These are phyloP conservation scores for Patella ulyssiponensis DNA, from an alignment of 2,888 invertebrate genomes.

Conservation along the genomic window DNA sequence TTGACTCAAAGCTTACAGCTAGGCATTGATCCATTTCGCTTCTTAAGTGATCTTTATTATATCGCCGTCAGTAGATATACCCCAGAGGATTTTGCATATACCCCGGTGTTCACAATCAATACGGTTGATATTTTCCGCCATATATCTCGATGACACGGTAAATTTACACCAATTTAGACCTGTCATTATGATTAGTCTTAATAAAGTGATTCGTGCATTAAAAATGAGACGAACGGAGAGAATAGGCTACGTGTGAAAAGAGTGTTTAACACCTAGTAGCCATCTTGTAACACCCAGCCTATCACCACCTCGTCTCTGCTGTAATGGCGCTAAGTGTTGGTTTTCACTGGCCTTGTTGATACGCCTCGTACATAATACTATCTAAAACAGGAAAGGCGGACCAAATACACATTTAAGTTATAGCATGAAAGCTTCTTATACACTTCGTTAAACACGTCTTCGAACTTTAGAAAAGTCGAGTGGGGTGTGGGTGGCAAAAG, in stretches of 20 bases:
- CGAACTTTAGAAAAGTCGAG: too few relatives aligned
- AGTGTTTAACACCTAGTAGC: background rate
- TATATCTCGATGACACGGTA: background rate
- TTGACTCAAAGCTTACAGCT: constrained; percentile 9
- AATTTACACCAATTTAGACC: constrained; percentile 12
- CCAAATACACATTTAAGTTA: too few relatives aligned
- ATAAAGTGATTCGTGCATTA: constrained; percentile 9
- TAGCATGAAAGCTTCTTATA: too few relatives aligned
- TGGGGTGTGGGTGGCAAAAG: too few relatives aligned
- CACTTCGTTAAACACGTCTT: too few relatives aligned
- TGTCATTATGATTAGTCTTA: constrained; percentile 3
- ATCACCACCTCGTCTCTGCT: background rate
- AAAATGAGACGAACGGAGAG: background rate
- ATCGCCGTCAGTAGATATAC: constrained; percentile 1
- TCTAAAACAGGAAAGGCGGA: too few relatives aligned
- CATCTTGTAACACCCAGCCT: background rate
- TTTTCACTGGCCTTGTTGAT: too few relatives aligned
- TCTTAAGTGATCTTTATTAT: background rate
- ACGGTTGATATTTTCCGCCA: background rate
- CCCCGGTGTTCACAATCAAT: background rate
- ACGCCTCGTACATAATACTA: too few relatives aligned
- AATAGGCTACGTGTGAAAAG: background rate
- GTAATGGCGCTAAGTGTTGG: background rate
- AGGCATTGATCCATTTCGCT: constrained; percentile 5
- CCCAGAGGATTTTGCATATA: background rate